A percentile compares a stretch with the other conserved stretches of the same genome.
These are phyloP conservation scores for Dendronephthya gigantea DNA, from an alignment of 64 coral and sea anemone species.

Conservation along the genomic window DNA sequence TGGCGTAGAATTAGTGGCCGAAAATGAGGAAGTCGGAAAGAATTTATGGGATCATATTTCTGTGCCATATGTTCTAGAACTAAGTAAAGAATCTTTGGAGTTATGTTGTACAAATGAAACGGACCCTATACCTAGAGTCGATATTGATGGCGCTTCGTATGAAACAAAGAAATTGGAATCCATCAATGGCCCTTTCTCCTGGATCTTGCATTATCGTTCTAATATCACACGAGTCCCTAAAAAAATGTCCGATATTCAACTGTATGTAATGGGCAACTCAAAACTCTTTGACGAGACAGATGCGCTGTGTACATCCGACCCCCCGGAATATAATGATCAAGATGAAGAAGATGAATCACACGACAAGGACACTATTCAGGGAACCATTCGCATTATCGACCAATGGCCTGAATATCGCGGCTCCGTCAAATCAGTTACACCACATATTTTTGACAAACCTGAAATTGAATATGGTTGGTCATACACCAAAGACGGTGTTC, in stretches of 20 bases:
- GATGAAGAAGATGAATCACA: not conserved
- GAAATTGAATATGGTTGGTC: constrained; percentile 41
- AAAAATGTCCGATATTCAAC: constrained; percentile 40
- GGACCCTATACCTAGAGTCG: not conserved
- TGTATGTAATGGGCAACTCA: constrained; percentile 53
- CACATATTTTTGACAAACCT: constrained; percentile 46
- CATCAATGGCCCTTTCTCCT: constrained; percentile 52
- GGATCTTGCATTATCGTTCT: constrained; percentile 45
- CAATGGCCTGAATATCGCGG: constrained; percentile 50
- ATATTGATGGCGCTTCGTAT: constrained; percentile 35
- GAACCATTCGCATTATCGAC: constrained; percentile 46
- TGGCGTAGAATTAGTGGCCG: constrained; percentile 18
- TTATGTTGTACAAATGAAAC: not conserved
- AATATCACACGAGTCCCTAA: constrained; percentile 15
- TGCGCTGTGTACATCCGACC: constrained; percentile 15
- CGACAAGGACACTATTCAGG: not conserved
- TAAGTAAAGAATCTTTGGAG: constrained; percentile 4
- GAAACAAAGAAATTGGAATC: not conserved
- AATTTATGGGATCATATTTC: constrained; percentile 47
- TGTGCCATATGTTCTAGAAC: constrained; percentile 56
- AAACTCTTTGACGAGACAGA: constrained; percentile 43
- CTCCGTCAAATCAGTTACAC: constrained; percentile 19
- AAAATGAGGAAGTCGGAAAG: constrained; percentile 35
- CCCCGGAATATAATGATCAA: not conserved
- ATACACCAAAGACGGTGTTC: constrained; percentile 22